phyloP scores from a whole-genome alignment of 1,140 invertebrate species.

The Colletes latitarsis region DNA sequence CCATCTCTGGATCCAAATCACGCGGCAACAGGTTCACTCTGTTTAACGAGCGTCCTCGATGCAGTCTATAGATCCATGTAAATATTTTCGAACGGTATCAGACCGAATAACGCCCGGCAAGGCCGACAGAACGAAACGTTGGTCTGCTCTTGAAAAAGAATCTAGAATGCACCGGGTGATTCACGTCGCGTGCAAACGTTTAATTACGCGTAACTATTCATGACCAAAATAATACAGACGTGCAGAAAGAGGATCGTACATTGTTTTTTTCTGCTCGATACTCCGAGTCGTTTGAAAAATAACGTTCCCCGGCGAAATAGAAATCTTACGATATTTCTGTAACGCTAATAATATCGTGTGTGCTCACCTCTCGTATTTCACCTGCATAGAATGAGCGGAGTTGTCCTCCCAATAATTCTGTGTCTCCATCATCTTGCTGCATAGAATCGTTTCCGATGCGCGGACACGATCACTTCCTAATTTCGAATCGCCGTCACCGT shows the following conservation, averaged over 20 bases:
- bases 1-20: neutral
- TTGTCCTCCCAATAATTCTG: conserved; percentile 80
- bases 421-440: conserved; percentile 80
- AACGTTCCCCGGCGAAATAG: too few species aligned
- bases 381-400: conserved; percentile 78
- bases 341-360: neutral
- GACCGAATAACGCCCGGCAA: conserved; percentile 14
- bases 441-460: conserved; percentile 67
- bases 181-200: neutral
- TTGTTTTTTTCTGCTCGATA: neutral
- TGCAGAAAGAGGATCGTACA: neutral
- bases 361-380: conserved; percentile 79
- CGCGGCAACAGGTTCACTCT: conserved; percentile 11
- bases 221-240: neutral
- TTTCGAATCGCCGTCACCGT: neutral
- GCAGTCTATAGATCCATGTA: neutral
- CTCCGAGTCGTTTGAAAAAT: too few species aligned
- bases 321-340: too few species aligned
- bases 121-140: conserved; percentile 1
- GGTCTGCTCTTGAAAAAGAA: conserved; percentile 14
- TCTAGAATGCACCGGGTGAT: neutral
- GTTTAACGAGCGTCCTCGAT: conserved; percentile 6
- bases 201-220: neutral
- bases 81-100: conserved; percentile 34
- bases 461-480: conserved; percentile 45